Conservation (phyloP, 2,113 vertebrate genomes). For the Pteropus alecto region DNA sequence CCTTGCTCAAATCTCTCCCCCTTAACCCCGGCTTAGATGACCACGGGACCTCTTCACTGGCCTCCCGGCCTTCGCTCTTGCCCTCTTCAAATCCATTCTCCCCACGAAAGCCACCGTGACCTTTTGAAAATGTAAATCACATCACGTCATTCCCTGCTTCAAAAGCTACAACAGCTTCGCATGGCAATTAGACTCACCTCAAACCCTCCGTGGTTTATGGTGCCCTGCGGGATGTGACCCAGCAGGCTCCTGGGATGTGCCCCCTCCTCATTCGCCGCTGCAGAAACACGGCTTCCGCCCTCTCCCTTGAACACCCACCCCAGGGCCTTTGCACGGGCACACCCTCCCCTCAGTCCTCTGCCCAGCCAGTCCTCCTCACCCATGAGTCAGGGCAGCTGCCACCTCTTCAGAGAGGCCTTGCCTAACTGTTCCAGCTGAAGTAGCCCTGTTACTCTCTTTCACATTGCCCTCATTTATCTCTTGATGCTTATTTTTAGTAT, state of each 20-base stretch:
- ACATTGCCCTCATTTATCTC: background rate
- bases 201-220: background rate
- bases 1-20: background rate
- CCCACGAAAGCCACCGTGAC: background rate
- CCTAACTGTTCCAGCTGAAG: background rate
- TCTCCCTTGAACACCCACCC: background rate
- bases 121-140: background rate
- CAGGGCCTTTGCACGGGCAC: background rate
- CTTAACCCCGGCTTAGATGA: accelerated
- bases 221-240: too few relatives aligned
- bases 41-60: background rate
- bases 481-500: background rate
- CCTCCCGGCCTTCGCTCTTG: background rate
- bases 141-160: background rate
- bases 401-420: background rate
- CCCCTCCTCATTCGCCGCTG: background rate
- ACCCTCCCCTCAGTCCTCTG: background rate
- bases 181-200: background rate
- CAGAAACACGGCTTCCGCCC: background rate
- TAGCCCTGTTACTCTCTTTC: background rate
- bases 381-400: background rate
- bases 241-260: background rate
- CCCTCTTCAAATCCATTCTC: background rate
- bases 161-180: background rate
- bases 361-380: background rate